phyloP scores from a whole-genome alignment of 2,113 vertebrate species.

The Aix galericulata region DNA sequence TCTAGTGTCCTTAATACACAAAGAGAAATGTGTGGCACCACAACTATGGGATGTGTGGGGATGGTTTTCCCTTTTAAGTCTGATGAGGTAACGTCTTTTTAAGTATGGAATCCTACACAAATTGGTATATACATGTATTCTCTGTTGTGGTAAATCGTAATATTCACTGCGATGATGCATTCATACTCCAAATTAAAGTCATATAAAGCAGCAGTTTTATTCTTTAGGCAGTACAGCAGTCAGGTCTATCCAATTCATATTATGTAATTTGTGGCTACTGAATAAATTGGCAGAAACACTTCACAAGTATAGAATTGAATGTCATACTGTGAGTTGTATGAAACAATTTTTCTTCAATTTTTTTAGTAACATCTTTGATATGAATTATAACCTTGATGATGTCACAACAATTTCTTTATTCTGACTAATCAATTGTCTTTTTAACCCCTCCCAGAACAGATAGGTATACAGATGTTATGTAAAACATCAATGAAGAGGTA shows the following conservation, averaged over 20 bases:
- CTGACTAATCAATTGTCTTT: background rate
- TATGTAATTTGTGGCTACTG: background rate
- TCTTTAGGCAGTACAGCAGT: background rate
- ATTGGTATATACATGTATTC: background rate
- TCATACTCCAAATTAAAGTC: background rate
- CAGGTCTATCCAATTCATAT: background rate
- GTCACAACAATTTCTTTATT: background rate
- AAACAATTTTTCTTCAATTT: background rate
- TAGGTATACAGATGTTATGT: background rate
- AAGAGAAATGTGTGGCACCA: background rate
- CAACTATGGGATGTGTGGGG: background rate
- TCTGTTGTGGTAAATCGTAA: background rate
- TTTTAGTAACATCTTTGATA: background rate
- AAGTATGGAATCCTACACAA: background rate
- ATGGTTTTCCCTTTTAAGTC: background rate
- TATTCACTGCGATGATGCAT: background rate
- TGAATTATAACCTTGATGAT: background rate
- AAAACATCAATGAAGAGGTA: background rate
- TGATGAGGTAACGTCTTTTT: background rate
- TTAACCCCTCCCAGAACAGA: background rate
- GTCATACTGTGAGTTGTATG: background rate
- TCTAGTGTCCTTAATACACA: background rate
- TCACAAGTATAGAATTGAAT: background rate
- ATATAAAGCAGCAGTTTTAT: background rate
- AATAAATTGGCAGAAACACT: background rate